A percentile compares a stretch with the other conserved stretches of the same genome.
phyloP scores from a whole-genome alignment of 2,888 invertebrate genomes.

The Drosophila flavopinicola region DNA sequence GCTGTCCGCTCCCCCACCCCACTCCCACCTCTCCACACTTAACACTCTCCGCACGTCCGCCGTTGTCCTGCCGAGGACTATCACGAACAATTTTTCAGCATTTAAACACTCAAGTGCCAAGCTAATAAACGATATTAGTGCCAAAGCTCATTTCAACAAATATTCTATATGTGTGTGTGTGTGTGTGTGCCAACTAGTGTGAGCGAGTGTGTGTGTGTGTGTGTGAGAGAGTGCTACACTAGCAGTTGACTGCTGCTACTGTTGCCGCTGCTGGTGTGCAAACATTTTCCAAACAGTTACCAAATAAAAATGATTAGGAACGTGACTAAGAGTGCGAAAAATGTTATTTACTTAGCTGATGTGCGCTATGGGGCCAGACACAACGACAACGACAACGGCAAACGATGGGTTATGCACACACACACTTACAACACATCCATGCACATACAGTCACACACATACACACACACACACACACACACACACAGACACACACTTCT shows the following conservation, averaged over 20 bases:
- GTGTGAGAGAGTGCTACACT: conserved; percentile 6
- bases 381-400: conserved; percentile 41
- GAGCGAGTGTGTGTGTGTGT: conserved; percentile 19
- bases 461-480: conserved; percentile 18
- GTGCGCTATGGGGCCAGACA: conserved; percentile 67
- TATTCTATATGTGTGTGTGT: conserved; percentile 41
- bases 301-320: conserved; percentile 83
- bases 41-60: conserved; percentile 9
- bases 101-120: conserved; percentile 75
- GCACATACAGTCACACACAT: conserved; percentile 16
- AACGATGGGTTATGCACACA: conserved; percentile 47
- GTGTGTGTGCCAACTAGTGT: conserved; percentile 15
- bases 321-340: conserved; percentile 82
- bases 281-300: conserved; percentile 77
- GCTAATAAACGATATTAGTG: conserved; percentile 76
- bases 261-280: conserved; percentile 58
- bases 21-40: background rate
- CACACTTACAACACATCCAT: conserved; percentile 22
- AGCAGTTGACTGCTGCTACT: conserved; percentile 18
- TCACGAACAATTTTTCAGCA: conserved; percentile 74
- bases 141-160: conserved; percentile 70
- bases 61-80: conserved; percentile 57
- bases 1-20: background rate
- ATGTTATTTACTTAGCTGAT: conserved; percentile 74
- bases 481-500: conserved; percentile 13